Conservation (phyloP, 64 coral and sea anemone species). For the Stylophora pistillata region DNA sequence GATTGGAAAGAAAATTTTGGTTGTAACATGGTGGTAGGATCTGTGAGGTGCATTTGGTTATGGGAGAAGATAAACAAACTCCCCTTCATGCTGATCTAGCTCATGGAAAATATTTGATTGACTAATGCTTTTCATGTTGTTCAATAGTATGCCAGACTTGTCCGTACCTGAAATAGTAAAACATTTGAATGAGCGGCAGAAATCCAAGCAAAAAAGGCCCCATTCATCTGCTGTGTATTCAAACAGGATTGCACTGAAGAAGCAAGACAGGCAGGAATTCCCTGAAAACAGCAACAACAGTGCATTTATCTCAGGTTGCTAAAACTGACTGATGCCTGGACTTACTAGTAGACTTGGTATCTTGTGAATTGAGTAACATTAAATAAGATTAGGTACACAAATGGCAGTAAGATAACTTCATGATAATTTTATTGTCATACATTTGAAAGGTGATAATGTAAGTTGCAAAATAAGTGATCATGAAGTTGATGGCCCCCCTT, state of each 20-base stretch:
- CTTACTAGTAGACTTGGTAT: no score
- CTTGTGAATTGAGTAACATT: no score
- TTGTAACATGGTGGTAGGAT: no score
- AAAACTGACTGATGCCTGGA: neutral
- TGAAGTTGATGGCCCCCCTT: no score
- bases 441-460: no score
- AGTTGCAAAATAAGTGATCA: no score
- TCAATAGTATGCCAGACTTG: conserved; percentile 50
- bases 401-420: no score
- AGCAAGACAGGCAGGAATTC: neutral
- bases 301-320: conserved; percentile 51
- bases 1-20: no score
- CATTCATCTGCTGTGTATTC: conserved; percentile 48
- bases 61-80: no score
- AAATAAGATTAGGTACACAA: no score
- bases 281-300: neutral
- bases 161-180: conserved; percentile 63
- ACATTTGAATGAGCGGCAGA: conserved; percentile 61
- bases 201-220: conserved; percentile 46
- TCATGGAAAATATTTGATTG: neutral
- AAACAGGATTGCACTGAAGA: neutral
- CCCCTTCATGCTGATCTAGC: neutral
- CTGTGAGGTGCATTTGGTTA: no score
- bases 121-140: neutral
- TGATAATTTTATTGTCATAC: no score